Evolutionary conservation across 1,140 invertebrate genomes (phyloP).

Genomic region (Drosophila repleta): DNA sequence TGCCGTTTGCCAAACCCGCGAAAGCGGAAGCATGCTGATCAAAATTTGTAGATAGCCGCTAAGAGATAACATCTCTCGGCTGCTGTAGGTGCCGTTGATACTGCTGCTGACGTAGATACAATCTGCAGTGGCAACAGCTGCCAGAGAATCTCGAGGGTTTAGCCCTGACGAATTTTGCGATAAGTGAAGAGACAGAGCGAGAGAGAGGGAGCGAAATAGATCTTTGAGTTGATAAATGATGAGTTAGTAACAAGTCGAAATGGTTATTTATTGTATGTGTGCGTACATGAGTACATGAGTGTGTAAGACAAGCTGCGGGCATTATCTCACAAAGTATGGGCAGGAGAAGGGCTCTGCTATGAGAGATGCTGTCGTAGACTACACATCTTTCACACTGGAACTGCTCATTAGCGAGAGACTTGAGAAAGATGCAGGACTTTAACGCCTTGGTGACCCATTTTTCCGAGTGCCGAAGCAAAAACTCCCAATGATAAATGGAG

Average conservation of each 20-base stretch:
- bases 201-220: conserved; percentile 3
- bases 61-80: conserved; percentile 36
- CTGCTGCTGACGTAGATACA: conserved; percentile 48
- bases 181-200: conserved; percentile 15
- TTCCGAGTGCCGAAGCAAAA: conserved; percentile 33
- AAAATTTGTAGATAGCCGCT: conserved; percentile 56
- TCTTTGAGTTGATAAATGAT: conserved; percentile 46
- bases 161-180: conserved; percentile 43
- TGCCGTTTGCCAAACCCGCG: conserved; percentile 13
- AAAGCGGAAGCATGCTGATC: conserved; percentile 60
- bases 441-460: conserved; percentile 64
- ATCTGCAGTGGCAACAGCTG: conserved; percentile 63
- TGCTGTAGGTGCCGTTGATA: conserved; percentile 58
- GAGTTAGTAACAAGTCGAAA: conserved; percentile 31
- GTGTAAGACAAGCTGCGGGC: conserved; percentile 27
- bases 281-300: conserved; percentile 17
- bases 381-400: conserved; percentile 12
- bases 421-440: neutral
- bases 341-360: too few species aligned
- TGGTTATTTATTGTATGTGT: conserved; percentile 46
- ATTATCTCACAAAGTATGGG: neutral
- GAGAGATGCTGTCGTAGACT: neutral
- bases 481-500: conserved; percentile 68
- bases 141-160: conserved; percentile 31
- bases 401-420: conserved; percentile 33